Evolutionary conservation across 53 echinoderm and acorn worm genomes (phyloP).

Genomic region (Antedon mediterranea): DNA sequence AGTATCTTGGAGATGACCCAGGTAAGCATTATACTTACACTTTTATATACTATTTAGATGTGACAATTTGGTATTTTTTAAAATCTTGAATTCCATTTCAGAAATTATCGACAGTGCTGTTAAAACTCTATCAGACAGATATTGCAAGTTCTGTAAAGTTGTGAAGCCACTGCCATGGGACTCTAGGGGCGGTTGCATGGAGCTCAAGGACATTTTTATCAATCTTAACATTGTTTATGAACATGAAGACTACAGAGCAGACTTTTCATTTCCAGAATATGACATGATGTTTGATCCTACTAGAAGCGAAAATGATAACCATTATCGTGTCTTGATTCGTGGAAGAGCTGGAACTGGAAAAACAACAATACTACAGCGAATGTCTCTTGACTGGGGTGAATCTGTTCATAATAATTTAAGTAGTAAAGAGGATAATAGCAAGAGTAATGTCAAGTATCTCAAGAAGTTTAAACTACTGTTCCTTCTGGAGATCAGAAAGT

Average conservation of each 20-base stretch:
- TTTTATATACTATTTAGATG: too few species aligned
- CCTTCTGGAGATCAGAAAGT: background rate
- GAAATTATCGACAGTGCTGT: background rate
- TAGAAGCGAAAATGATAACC: background rate
- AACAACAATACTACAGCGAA: background rate
- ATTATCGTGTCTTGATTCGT: background rate
- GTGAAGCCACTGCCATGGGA: background rate
- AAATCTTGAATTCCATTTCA: too few species aligned
- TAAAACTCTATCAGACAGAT: background rate
- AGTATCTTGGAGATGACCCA: background rate
- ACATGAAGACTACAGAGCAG: background rate
- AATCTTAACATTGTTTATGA: background rate
- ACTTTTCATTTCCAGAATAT: background rate
- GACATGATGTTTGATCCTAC: background rate
- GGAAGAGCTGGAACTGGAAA: background rate
- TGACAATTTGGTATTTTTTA: too few species aligned
- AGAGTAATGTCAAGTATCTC: background rate
- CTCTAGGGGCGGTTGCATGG: background rate
- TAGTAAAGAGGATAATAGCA: background rate
- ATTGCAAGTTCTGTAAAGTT: background rate
- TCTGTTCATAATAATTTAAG: background rate
- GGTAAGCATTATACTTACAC: too few species aligned
- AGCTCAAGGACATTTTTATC: background rate
- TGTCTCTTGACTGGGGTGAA: background rate
- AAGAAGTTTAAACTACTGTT: background rate